Percentiles rank a stretch among this genome's conserved stretches.
phyloP scores from a whole-genome alignment of 2,113 vertebrate species.

The Solenodon paradoxus region DNA sequence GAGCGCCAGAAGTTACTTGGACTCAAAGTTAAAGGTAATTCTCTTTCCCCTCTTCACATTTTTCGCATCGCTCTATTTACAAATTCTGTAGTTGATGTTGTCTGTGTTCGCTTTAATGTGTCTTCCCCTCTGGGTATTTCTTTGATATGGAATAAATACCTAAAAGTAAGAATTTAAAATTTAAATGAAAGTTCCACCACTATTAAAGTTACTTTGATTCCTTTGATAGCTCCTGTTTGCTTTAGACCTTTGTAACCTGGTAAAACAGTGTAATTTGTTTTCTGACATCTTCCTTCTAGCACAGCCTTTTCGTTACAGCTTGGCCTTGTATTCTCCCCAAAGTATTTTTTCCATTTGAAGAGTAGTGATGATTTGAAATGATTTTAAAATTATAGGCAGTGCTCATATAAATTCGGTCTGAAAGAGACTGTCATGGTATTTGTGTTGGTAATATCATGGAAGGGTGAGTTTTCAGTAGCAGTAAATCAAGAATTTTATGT shows the following conservation, averaged over 20 bases:
- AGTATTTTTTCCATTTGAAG: constrained; percentile 18
- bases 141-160: constrained; percentile 8
- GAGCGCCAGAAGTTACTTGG: constrained; percentile 97
- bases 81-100: not conserved
- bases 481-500: not conserved
- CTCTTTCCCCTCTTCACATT: not conserved
- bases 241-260: constrained; percentile 13
- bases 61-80: not conserved
- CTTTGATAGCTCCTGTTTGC: not conserved
- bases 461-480: constrained; percentile 9
- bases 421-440: not conserved
- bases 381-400: not conserved
- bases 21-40: constrained; percentile 96
- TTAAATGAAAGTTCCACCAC: not conserved
- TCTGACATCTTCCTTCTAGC: not conserved
- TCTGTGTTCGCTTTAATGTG: not conserved
- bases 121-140: not conserved
- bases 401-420: not conserved
- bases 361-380: not conserved
- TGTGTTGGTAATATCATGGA: not conserved
- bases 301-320: not conserved
- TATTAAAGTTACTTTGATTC: constrained; percentile 32
- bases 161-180: constrained; percentile 32
- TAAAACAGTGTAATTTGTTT: constrained; percentile 27
- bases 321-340: not conserved